These are phyloP conservation scores for Nannoperca australis DNA, from an alignment of 2,797 vertebrate genomes.

Conservation along the genomic window DNA sequence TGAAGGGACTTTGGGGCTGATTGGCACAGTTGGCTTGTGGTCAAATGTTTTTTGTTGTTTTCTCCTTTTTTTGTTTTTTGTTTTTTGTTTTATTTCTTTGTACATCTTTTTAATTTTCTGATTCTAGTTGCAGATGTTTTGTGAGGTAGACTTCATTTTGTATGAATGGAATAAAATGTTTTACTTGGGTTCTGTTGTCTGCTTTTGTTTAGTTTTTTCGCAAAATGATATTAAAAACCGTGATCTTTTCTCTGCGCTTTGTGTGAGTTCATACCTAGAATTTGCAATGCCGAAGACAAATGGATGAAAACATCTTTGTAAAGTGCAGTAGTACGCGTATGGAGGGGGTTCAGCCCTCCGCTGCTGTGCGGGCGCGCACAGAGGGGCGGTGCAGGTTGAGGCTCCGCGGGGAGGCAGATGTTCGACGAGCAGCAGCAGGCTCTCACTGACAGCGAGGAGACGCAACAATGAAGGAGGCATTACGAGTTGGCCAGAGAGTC, in stretches of 20 bases:
- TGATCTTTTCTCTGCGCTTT: conserved; percentile 70
- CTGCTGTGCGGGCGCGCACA: not conserved
- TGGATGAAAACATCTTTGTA: no score
- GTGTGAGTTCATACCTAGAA: conserved; percentile 8
- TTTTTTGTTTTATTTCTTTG: conserved; percentile 74
- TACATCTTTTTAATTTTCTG: conserved; percentile 82
- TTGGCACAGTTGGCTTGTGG: conserved; percentile 60
- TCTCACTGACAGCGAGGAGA: conserved; percentile 14
- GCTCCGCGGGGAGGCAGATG: conserved; percentile 53
- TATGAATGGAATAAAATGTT: conserved; percentile 87
- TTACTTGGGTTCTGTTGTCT: conserved; percentile 74
- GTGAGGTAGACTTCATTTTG: conserved; percentile 91
- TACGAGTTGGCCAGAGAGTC: conserved; percentile 14
- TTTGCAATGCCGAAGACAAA: not conserved
- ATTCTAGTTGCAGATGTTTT: conserved; percentile 78
- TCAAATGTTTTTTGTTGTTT: conserved; percentile 54
- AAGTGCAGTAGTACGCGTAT: not conserved
- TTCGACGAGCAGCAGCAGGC: conserved; percentile 47
- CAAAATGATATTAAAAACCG: conserved; percentile 81
- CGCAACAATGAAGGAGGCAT: conserved; percentile 5
- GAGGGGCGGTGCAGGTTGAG: conserved; percentile 52
- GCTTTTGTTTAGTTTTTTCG: conserved; percentile 20
- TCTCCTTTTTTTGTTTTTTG: conserved; percentile 45
- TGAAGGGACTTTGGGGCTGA: conserved; percentile 71
- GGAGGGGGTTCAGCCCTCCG: not conserved